Base-by-base conservation (phyloP, 2,888 invertebrate genomes). In the Morinoia aosen region DNA sequence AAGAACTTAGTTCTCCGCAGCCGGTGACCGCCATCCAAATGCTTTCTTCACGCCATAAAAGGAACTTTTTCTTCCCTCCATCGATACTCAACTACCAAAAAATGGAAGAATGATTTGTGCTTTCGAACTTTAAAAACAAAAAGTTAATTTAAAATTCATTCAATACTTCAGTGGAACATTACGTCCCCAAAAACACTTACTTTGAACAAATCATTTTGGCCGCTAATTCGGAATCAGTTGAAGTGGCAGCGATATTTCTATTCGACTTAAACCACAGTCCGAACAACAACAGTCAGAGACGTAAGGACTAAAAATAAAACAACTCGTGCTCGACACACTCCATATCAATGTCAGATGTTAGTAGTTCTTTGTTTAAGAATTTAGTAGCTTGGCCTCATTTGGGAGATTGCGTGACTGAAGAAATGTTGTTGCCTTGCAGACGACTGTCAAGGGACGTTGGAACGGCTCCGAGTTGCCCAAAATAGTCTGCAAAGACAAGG, bases 351-450 rank as follows among this genome's bases (percentile, higher is more conserved):
- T 76, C 76, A 76, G 25, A 76, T 76, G 76, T 76, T 76, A 0
- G 76, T 76, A 76, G 76, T 76, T 76, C 76, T 76, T 76, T 76
- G 76, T 76, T 76, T 76, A 14, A 76, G 76, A 76, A 76, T 76
- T 76, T 76, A 33, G 76, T 16, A 76, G 76, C 76, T 10, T 0
- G 76, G 76, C 33, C 76, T 33, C 76, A 76, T 76, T 76, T 76
- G 25, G 25, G 76, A 76, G 76, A 76, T 76, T 25, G 76, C 76
- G 76, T 76, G 76, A 76, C 76, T 76, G 76, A 76, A 76, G 76
- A 76, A 76, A 25, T 76, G 76, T 33, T 33, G 25, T 76, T 76
- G 76, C 76, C 25, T 33, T 76, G 76, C 76, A 76, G 76, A 76
- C 76, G 76, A 33, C 76, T 76, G 76, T 76, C 19, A 33, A 33